These are phyloP conservation scores for Campylomormyrus numenius DNA, from an alignment of 2,113 vertebrate species.

Conservation along the genomic window DNA sequence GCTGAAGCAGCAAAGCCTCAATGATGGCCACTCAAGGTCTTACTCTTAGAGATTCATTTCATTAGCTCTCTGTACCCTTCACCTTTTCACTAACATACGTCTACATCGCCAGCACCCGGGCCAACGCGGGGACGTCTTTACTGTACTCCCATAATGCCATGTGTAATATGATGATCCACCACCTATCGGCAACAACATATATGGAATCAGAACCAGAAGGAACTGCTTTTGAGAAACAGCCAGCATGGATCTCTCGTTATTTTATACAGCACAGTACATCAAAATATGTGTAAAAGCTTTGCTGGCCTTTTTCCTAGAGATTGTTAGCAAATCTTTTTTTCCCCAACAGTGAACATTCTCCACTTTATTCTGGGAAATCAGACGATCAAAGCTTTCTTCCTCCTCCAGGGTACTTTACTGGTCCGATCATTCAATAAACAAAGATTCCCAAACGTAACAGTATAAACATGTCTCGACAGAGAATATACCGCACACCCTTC, in stretches of 20 bases:
- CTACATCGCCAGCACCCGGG: neutral
- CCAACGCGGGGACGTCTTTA: neutral
- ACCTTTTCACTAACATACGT: neutral
- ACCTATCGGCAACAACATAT: neutral
- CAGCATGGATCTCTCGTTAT: neutral
- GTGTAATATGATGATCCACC: neutral
- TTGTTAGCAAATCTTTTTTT: neutral
- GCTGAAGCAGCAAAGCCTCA: neutral
- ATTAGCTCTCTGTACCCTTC: neutral
- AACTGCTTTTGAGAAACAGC: neutral
- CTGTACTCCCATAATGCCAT: neutral
- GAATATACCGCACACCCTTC: neutral
- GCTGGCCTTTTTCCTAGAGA: neutral
- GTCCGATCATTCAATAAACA: neutral
- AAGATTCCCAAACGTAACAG: neutral
- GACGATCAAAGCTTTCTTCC: neutral
- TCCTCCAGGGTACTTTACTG: neutral
- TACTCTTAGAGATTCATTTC: neutral
- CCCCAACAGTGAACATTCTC: neutral
- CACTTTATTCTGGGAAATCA: neutral
- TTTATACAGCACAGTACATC: neutral
- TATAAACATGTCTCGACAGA: neutral
- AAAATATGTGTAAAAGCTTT: neutral
- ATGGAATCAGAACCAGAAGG: neutral
- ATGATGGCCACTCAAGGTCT: neutral